Evolutionary conservation across 2,888 invertebrate species (phyloP).

Genomic region (Nudaria mundana): DNA sequence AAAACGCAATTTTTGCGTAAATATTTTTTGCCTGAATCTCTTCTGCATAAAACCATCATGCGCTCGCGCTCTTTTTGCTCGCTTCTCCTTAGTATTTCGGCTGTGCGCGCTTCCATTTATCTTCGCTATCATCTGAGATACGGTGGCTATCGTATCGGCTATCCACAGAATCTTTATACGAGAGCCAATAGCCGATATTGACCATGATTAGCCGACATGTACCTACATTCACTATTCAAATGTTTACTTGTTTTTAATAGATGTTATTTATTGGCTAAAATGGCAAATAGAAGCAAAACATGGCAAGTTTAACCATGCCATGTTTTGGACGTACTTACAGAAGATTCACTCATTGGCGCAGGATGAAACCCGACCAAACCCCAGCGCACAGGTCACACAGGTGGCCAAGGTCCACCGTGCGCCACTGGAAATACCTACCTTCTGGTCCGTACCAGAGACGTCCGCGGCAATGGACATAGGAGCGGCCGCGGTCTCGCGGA

Average conservation of each 20-base stretch:
- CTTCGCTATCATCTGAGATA: slow-evolving; percentile 73
- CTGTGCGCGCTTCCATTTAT: slow-evolving; percentile 71
- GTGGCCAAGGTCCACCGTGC: too few species aligned
- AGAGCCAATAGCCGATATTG: slow-evolving; percentile 52
- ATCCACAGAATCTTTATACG: slow-evolving; percentile 67
- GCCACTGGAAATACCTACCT: too few species aligned
- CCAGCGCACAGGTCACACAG: too few species aligned
- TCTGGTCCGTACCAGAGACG: too few species aligned
- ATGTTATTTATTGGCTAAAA: slow-evolving; percentile 15
- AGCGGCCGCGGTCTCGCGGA: too few species aligned
- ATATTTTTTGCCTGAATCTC: slow-evolving; percentile 6
- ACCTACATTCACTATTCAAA: slow-evolving; percentile 41
- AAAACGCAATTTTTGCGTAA: neutral
- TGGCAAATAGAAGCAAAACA: too few species aligned
- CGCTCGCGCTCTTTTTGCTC: slow-evolving; percentile 64
- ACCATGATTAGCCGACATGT: slow-evolving; percentile 63
- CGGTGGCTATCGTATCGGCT: slow-evolving; percentile 58
- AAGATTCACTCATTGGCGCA: too few species aligned
- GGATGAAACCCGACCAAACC: too few species aligned
- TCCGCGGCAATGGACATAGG: too few species aligned
- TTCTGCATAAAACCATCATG: slow-evolving; percentile 43
- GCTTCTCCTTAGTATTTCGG: slow-evolving; percentile 68
- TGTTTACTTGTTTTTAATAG: slow-evolving; percentile 18
- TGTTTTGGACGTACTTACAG: too few species aligned
- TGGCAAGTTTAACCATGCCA: too few species aligned